Conservation (phyloP, 2,797 vertebrate species). For the Sandelia bainsii region DNA sequence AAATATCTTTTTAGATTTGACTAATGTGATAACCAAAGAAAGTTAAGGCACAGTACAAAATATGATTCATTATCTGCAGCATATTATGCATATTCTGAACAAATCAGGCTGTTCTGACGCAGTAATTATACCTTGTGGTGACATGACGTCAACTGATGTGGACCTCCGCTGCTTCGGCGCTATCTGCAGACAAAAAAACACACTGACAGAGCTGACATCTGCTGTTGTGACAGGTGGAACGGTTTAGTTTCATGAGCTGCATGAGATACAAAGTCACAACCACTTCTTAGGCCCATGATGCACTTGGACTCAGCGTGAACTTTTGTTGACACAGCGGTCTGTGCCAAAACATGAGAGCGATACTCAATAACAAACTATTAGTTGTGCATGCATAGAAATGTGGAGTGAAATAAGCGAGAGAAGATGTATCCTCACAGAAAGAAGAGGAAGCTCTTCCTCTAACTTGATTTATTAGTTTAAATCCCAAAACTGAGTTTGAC, state of each 20-base stretch:
- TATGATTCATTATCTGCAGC: background rate
- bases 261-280: conserved; percentile 28
- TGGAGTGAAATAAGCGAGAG: background rate
- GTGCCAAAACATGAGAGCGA: conserved; percentile 47
- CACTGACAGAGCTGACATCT: conserved; percentile 42
- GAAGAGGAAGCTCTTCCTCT: conserved; percentile 53
- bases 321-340: conserved; percentile 55
- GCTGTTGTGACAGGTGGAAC: conserved; percentile 66
- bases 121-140: background rate
- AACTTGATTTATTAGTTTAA: conserved; percentile 71
- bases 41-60: background rate
- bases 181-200: conserved; percentile 6
- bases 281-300: conserved; percentile 34
- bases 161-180: conserved; percentile 1
- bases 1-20: too few species aligned
- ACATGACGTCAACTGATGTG: conserved; percentile 9
- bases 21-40: background rate
- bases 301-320: conserved; percentile 60
- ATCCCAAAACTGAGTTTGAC: conserved; percentile 67
- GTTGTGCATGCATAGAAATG: conserved; percentile 16
- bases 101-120: conserved; percentile 7
- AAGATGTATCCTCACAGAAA: conserved; percentile 35
- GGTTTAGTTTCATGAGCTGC: conserved; percentile 57
- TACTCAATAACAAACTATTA: conserved; percentile 57
- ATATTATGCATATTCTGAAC: background rate